These are phyloP conservation scores for Micrasema minimum DNA, from an alignment of 1,140 invertebrate species.

Conservation along the genomic window DNA sequence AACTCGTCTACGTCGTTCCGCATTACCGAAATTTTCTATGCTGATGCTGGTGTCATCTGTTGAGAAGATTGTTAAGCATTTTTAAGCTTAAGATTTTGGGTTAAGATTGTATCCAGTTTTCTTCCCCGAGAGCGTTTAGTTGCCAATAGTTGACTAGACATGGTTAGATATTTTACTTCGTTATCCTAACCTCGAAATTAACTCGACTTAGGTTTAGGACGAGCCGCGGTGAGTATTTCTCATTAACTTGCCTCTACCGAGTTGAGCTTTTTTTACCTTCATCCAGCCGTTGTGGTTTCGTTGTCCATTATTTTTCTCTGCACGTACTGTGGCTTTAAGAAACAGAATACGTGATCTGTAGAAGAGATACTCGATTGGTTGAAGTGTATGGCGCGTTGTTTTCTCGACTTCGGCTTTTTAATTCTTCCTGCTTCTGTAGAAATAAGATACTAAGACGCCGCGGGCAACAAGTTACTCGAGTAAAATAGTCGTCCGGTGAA, in stretches of 20 bases:
- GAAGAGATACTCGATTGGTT: constrained; percentile 51
- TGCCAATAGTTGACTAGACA: not conserved
- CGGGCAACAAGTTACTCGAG: constrained; percentile 27
- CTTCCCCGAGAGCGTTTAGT: not conserved
- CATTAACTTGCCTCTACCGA: constrained; percentile 44
- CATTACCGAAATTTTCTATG: too few relatives aligned
- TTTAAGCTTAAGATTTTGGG: too few relatives aligned
- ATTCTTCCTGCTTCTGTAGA: constrained; percentile 34
- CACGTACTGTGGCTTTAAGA: constrained; percentile 52
- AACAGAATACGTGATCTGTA: constrained; percentile 53
- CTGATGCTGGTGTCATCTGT: too few relatives aligned
- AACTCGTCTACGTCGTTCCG: too few relatives aligned
- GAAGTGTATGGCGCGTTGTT: constrained; percentile 46
- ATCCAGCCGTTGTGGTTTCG: constrained; percentile 39
- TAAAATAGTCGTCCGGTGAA: not conserved
- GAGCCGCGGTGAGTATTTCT: constrained; percentile 45
- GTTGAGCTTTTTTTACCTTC: constrained; percentile 27
- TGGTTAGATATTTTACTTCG: not conserved
- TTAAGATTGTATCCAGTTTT: constrained; percentile 1
- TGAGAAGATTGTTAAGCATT: too few relatives aligned
- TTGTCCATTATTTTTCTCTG: constrained; percentile 51
- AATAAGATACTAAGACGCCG: constrained; percentile 38
- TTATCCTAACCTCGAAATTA: constrained; percentile 4
- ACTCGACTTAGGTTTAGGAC: constrained; percentile 8
- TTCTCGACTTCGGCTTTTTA: constrained; percentile 41